phyloP scores from a whole-genome alignment of 2,797 vertebrate species.

The Xenops minutus region DNA sequence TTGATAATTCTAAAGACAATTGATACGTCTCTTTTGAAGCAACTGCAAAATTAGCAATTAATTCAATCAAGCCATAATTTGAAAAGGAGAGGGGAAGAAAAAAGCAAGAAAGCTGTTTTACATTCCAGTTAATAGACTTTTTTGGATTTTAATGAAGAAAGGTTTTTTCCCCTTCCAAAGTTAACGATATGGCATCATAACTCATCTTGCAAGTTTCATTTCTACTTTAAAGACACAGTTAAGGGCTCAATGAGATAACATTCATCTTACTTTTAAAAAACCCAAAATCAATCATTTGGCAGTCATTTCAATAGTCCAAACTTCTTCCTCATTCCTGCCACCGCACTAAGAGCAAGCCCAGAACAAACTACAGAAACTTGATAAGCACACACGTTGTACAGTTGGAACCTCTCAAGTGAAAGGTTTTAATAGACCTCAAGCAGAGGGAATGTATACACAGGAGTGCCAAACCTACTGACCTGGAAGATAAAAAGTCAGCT shows the following conservation, averaged over 20 bases:
- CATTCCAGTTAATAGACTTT: neutral
- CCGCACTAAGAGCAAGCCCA: neutral
- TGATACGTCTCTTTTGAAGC: neutral
- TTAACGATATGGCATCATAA: neutral
- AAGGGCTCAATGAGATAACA: neutral
- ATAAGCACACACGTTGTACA: rapidly evolving
- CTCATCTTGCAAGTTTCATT: neutral
- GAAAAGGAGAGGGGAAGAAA: neutral
- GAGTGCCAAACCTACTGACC: neutral
- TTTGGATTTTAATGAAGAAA: neutral
- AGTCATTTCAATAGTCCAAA: neutral
- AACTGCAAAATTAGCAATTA: constrained; percentile 22
- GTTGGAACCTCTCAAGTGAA: neutral
- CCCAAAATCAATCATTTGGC: neutral
- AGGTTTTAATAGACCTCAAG: neutral
- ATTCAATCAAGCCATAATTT: neutral
- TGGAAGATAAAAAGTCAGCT: neutral
- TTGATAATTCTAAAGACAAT: constrained; percentile 17
- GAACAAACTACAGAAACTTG: neutral
- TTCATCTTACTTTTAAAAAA: neutral
- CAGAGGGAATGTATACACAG: neutral
- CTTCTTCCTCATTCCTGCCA: neutral
- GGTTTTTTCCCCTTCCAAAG: neutral
- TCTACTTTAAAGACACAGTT: neutral
- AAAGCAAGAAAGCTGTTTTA: neutral